phyloP scores from a whole-genome alignment of 2,797 vertebrate species.

The Sebastiscus albofasciatus region DNA sequence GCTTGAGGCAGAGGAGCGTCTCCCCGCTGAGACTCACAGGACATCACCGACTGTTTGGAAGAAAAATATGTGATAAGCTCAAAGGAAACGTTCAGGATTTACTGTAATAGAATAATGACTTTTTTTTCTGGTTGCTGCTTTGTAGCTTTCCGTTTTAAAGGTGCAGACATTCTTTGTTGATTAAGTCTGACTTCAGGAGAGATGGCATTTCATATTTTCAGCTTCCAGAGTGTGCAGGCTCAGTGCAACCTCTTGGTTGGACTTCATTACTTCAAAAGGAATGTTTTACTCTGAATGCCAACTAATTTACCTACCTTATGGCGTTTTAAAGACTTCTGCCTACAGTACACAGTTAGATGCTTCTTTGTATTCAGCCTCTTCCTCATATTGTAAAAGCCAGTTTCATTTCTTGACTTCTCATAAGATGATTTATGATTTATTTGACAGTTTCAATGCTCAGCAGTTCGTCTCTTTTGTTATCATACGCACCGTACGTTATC shows the following conservation, averaged over 20 bases:
- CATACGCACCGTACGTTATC: not conserved
- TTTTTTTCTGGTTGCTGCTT: not conserved
- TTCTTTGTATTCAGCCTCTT: not conserved
- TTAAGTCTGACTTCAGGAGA: not conserved
- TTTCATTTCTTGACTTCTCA: conserved; percentile 4
- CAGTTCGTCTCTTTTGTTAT: not conserved
- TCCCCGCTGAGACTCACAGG: conserved; percentile 47
- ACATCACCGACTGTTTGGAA: conserved; percentile 14
- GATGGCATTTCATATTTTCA: conserved; percentile 17
- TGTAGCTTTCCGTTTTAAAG: conserved; percentile 5
- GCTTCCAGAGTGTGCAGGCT: not conserved
- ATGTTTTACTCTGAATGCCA: not conserved
- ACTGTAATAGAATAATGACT: conserved; percentile 1
- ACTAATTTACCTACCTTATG: not conserved
- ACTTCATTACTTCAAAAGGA: not conserved
- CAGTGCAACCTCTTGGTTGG: not conserved
- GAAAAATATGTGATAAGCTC: conserved; percentile 37
- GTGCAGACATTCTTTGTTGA: not conserved
- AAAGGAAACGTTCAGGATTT: conserved; percentile 31
- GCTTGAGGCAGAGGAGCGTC: conserved; percentile 31
- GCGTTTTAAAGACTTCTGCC: too few relatives aligned
- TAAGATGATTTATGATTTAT: not conserved
- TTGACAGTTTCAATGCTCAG: not conserved
- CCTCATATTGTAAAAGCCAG: not conserved
- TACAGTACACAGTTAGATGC: not conserved